These are phyloP conservation scores for Nipponacmea schrenckii DNA, from an alignment of 2,888 invertebrate genomes.

Conservation along the genomic window DNA sequence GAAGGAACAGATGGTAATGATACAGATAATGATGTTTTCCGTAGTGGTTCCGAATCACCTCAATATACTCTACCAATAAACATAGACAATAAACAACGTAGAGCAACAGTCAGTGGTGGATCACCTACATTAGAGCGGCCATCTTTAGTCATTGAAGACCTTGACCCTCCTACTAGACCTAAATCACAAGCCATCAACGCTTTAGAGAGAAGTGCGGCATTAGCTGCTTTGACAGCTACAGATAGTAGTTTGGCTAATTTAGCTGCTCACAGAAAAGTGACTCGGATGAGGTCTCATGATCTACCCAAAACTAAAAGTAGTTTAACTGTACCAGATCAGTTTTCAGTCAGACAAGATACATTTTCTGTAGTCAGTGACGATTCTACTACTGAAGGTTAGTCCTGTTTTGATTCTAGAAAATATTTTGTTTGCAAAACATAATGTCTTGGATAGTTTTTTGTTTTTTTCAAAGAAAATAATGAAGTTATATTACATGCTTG, in stretches of 20 bases:
- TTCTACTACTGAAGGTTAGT: no score
- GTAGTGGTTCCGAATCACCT: slow-evolving; percentile 62
- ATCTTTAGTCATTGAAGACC: slow-evolving; percentile 55
- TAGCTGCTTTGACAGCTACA: slow-evolving; percentile 21
- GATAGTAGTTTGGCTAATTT: slow-evolving; percentile 17
- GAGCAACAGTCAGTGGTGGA: slow-evolving; percentile 88
- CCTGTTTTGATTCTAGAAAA: no score
- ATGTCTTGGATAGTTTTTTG: no score
- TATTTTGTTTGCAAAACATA: no score
- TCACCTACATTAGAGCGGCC: slow-evolving; percentile 59
- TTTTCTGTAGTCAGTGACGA: not conserved
- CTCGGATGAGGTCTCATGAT: slow-evolving; percentile 1
- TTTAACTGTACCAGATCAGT: slow-evolving; percentile 6
- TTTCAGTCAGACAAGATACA: not conserved
- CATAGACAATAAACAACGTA: slow-evolving; percentile 73
- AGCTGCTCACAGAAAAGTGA: not conserved
- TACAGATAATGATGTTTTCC: slow-evolving; percentile 68
- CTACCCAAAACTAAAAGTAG: not conserved
- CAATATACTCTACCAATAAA: slow-evolving; percentile 58
- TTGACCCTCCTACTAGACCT: slow-evolving; percentile 52
- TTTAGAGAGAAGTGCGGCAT: slow-evolving; percentile 31
- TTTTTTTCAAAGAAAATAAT: no score
- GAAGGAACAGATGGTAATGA: slow-evolving; percentile 60
- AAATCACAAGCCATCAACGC: slow-evolving; percentile 45
- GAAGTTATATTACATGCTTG: no score